phyloP scores from a whole-genome alignment of 2,113 vertebrate species.

The Serilophus lunatus region DNA sequence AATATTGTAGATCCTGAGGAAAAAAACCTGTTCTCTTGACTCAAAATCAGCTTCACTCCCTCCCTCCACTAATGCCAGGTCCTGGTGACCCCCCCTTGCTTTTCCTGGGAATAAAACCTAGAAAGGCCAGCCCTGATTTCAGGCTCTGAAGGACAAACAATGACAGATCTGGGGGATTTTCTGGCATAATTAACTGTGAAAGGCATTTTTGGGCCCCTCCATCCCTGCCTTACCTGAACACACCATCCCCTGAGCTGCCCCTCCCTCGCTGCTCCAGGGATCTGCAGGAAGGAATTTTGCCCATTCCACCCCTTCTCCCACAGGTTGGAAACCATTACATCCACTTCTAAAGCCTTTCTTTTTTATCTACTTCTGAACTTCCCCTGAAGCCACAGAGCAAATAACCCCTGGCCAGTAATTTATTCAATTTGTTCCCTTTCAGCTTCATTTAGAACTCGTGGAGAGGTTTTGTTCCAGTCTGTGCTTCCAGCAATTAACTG shows the following conservation, averaged over 20 bases:
- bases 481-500: neutral
- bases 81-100: neutral
- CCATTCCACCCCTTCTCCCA: neutral
- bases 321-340: neutral
- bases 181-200: fast-evolving
- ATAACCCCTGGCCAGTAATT: neutral
- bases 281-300: neutral
- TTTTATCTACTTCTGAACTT: neutral
- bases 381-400: neutral
- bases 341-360: neutral
- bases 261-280: neutral
- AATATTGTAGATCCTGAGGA: neutral
- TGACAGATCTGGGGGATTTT: neutral
- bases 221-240: neutral
- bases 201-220: neutral
- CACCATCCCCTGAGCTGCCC: neutral
- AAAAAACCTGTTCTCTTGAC: neutral
- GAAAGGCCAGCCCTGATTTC: neutral
- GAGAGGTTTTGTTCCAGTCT: neutral
- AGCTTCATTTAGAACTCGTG: neutral
- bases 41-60: neutral
- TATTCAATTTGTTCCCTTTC: neutral
- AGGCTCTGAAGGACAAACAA: neutral
- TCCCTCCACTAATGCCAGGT: too few relatives aligned
- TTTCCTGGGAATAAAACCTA: neutral